Percentiles rank a stretch among this genome's conserved stretches.
Evolutionary conservation across 2,797 vertebrate species (phyloP).

Genomic region (Aulostomus chinensis): DNA sequence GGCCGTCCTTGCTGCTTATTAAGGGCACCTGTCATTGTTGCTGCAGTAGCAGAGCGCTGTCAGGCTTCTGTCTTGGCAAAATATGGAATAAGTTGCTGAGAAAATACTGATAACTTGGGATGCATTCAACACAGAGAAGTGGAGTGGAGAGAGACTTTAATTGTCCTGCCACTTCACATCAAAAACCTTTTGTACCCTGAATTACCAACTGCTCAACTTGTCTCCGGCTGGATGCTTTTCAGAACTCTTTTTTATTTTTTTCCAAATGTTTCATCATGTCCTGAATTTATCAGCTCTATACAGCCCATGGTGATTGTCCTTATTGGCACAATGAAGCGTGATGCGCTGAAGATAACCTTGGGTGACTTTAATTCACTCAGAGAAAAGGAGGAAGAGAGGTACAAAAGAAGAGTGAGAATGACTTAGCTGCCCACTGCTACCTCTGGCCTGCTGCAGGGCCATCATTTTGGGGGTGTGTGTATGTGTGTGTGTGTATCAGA

Average conservation of each 20-base stretch:
- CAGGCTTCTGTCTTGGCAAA: conserved; percentile 24
- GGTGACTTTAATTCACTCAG: conserved; percentile 7
- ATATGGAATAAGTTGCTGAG: conserved; percentile 13
- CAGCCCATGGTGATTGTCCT: no score
- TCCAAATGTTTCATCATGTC: conserved; percentile 18
- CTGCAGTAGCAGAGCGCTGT: conserved; percentile 26
- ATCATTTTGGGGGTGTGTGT: no score
- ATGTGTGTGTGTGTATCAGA: no score
- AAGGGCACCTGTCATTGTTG: conserved; percentile 11
- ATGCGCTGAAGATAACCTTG: conserved; percentile 18
- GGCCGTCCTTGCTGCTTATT: conserved; percentile 2
- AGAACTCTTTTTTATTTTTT: conserved; percentile 26
- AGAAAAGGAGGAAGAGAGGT: conserved; percentile 36
- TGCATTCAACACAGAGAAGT: conserved; percentile 30
- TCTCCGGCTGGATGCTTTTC: conserved; percentile 18
- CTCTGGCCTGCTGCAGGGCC: no score
- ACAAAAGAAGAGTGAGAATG: conserved; percentile 19
- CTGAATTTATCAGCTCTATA: no score
- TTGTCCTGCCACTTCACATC: conserved; percentile 28
- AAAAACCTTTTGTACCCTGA: conserved; percentile 4
- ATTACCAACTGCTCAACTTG: conserved; percentile 16
- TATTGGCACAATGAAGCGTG: conserved; percentile 24
- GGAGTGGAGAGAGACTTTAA: conserved; percentile 25
- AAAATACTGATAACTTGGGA: conserved; percentile 27
- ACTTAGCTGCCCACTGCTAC: neutral